phyloP scores from a whole-genome alignment of 1,140 invertebrate species.

The Panulirus ornatus region DNA sequence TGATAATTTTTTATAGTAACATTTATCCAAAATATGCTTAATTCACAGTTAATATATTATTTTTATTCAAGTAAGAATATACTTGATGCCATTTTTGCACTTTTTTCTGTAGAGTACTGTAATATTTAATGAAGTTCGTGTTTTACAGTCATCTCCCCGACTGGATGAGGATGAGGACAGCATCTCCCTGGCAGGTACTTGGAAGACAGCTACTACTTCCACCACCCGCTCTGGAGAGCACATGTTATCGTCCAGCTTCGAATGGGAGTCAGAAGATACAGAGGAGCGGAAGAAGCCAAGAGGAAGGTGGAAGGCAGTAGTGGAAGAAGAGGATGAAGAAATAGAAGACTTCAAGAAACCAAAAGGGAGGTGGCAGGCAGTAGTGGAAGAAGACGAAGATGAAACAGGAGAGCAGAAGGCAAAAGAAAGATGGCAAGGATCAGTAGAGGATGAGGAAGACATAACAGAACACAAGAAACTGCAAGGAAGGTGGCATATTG shows the following conservation, averaged over 20 bases:
- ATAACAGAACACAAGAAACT: background rate
- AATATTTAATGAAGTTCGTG: background rate
- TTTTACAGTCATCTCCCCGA: slow-evolving; percentile 47
- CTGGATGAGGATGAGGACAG: slow-evolving; percentile 62
- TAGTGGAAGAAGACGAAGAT: slow-evolving; percentile 8
- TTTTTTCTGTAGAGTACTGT: too few relatives aligned
- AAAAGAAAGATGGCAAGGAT: slow-evolving; percentile 4
- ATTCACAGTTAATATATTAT: too few relatives aligned
- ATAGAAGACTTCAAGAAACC: background rate
- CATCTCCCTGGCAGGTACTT: slow-evolving; percentile 53
- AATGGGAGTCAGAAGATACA: slow-evolving; percentile 61
- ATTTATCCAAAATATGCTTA: too few relatives aligned
- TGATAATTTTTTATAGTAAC: too few relatives aligned
- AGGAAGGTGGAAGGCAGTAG: slow-evolving; percentile 40
- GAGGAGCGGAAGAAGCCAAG: slow-evolving; percentile 49
- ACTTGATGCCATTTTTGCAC: too few relatives aligned
- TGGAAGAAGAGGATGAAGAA: slow-evolving; percentile 37
- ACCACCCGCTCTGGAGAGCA: slow-evolving; percentile 53
- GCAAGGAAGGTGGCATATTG: slow-evolving; percentile 5
- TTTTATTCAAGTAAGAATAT: too few relatives aligned
- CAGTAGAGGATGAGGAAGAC: slow-evolving; percentile 18
- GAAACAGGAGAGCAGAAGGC: background rate
- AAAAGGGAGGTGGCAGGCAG: slow-evolving; percentile 21
- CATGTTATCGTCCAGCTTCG: slow-evolving; percentile 61
- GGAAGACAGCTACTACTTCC: slow-evolving; percentile 56